A percentile compares a stretch with the other conserved stretches of the same genome.
These are phyloP conservation scores for Salvelinus alpinus DNA, from an alignment of 2,113 vertebrate genomes.

Conservation along the genomic window DNA sequence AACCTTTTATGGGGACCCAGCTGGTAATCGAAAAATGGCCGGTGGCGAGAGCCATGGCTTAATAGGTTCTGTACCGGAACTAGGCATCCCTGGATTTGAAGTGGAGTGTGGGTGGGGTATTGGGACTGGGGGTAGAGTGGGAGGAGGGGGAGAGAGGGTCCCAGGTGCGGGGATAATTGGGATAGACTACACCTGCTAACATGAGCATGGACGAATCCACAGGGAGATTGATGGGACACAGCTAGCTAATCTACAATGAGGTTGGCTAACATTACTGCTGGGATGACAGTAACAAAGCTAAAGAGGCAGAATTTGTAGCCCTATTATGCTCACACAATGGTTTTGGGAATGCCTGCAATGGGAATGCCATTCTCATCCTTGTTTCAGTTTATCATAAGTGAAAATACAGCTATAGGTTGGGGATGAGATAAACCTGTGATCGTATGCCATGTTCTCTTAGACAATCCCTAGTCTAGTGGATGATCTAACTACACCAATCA, in stretches of 20 bases:
- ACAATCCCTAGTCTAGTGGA: too few relatives aligned
- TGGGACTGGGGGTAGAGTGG: neutral
- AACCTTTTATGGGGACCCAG: conserved; percentile 34
- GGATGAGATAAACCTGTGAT: too few relatives aligned
- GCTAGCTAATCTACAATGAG: neutral
- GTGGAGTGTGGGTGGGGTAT: neutral
- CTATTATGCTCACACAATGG: neutral
- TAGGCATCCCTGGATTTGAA: conserved; percentile 1
- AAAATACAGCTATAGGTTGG: too few relatives aligned
- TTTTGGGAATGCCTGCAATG: neutral
- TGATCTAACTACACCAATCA: too few relatives aligned
- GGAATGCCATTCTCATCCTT: neutral
- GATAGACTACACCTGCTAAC: conserved; percentile 45
- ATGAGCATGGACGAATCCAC: conserved; percentile 3
- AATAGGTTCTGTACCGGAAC: conserved; percentile 41
- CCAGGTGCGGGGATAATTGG: conserved; percentile 46
- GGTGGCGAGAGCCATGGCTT: conserved; percentile 25
- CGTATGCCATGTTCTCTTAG: too few relatives aligned
- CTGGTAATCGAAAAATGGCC: conserved; percentile 32
- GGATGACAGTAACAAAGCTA: neutral
- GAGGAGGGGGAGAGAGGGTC: conserved; percentile 32
- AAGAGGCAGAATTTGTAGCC: conserved; percentile 1
- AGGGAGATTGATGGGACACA: conserved; percentile 9
- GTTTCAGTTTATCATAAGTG: too few relatives aligned
- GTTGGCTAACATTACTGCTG: neutral